Conservation (phyloP, 2,113 vertebrate genomes). For the Pteruthius melanotis region DNA sequence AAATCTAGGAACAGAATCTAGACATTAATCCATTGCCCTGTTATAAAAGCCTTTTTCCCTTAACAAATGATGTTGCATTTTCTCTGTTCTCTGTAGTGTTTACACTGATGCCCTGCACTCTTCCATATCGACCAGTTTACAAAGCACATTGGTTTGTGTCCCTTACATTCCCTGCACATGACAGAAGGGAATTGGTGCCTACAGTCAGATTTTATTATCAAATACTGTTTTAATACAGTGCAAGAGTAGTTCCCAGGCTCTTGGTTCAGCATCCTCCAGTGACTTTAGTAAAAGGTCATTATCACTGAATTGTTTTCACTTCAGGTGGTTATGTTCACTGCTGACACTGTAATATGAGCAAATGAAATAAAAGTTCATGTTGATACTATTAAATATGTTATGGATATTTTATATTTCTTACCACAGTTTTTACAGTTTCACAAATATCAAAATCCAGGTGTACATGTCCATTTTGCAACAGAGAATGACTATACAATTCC, state of each 20-base stretch:
- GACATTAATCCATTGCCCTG: background rate
- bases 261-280: background rate
- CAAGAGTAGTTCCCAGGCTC: background rate
- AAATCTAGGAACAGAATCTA: background rate
- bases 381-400: slow-evolving; percentile 1
- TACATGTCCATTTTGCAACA: slow-evolving; percentile 65
- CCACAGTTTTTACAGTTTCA: slow-evolving; percentile 66
- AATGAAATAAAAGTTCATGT: background rate
- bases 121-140: fast-evolving
- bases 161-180: background rate
- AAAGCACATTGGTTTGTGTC: background rate
- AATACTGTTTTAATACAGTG: background rate
- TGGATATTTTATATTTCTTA: slow-evolving; percentile 61
- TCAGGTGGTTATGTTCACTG: background rate
- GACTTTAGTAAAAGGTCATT: background rate
- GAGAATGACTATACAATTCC: slow-evolving; percentile 60
- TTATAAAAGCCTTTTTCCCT: background rate
- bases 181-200: background rate
- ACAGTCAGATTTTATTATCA: background rate
- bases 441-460: slow-evolving; percentile 69
- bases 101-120: background rate
- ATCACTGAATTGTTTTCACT: background rate
- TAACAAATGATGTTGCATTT: background rate
- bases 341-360: background rate
- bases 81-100: background rate